These are phyloP conservation scores for Caenorhabditis sp. DNA, from an alignment of 2,888 invertebrate species.

Conservation along the genomic window DNA sequence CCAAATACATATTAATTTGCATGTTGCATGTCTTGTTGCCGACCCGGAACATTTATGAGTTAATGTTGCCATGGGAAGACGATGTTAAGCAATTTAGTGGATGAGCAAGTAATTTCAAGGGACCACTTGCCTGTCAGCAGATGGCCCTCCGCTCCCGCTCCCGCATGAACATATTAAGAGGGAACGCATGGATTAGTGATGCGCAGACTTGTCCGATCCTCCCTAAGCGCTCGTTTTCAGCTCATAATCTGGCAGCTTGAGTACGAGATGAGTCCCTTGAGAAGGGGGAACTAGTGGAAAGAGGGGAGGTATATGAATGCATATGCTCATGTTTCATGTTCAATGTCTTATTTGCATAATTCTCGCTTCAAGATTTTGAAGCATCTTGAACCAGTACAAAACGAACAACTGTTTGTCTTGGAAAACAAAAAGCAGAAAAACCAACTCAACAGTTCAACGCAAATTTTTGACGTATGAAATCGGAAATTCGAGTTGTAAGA, in stretches of 20 bases:
- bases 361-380: conserved; percentile 19
- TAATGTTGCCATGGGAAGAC: conserved; percentile 48
- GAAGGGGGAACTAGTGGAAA: no score
- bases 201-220: conserved; percentile 43
- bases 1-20: neutral
- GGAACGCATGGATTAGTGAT: conserved; percentile 12
- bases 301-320: conserved; percentile 9
- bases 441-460: no score
- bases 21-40: conserved; percentile 36
- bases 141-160: conserved; percentile 37
- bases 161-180: conserved; percentile 5
- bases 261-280: conserved; percentile 60
- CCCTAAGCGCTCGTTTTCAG: conserved; percentile 47
- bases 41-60: conserved; percentile 43
- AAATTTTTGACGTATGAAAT: neutral
- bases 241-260: conserved; percentile 60
- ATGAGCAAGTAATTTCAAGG: conserved; percentile 63
- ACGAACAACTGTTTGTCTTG: no score
- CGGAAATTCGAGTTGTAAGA: neutral
- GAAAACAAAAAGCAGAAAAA: no score
- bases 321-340: conserved; percentile 56
- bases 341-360: conserved; percentile 57
- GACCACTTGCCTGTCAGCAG: conserved; percentile 48
- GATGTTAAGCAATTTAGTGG: conserved; percentile 58
- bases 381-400: no score